Percentiles rank a stretch among this genome's conserved stretches.
phyloP scores from a whole-genome alignment of 2,113 vertebrate species.

The Nasalis larvatus region DNA sequence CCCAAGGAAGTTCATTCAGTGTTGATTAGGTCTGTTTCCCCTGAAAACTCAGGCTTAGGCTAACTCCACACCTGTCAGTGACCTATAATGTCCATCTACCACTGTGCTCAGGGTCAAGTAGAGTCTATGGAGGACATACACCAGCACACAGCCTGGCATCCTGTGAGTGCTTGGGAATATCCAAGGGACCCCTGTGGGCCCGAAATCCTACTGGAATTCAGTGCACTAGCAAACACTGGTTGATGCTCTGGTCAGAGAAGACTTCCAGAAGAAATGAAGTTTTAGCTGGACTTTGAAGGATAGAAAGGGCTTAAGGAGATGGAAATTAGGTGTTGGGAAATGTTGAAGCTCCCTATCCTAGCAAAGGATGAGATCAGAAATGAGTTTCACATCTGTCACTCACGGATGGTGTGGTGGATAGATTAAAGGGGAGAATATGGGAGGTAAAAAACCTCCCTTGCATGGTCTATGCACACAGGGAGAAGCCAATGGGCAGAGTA shows the following conservation, averaged over 20 bases:
- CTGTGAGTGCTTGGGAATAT: background rate
- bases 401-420: too few relatives aligned
- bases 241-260: background rate
- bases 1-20: background rate
- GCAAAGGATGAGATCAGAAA: background rate
- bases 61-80: background rate
- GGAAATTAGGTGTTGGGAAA: background rate
- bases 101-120: background rate
- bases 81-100: background rate
- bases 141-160: background rate
- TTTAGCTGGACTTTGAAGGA: background rate
- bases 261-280: background rate
- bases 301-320: background rate
- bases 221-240: background rate
- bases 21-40: background rate
- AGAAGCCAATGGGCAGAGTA: background rate
- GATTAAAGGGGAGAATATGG: background rate
- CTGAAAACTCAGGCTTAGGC: background rate
- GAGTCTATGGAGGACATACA: background rate
- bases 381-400: background rate
- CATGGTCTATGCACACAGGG: rapidly evolving
- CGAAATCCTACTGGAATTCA: background rate
- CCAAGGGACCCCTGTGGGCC: too few relatives aligned
- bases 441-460: background rate
- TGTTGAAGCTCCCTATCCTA: background rate